Conservation (phyloP, 2,113 vertebrate species). For the Corythaeola cristata region DNA sequence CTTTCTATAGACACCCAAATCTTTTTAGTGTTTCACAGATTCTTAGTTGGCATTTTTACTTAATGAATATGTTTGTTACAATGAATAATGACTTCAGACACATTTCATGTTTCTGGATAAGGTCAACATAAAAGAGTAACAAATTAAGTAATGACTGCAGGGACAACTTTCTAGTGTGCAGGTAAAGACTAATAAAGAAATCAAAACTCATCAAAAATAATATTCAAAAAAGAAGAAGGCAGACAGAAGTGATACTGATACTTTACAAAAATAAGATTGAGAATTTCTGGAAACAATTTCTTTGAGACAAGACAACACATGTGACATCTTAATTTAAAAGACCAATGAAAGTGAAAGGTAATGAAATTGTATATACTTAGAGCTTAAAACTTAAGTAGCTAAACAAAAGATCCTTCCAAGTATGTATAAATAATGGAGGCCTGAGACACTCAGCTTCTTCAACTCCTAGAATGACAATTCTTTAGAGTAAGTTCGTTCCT, state of each 20-base stretch:
- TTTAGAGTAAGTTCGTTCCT: neutral
- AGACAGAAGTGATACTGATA: neutral
- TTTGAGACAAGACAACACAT: neutral
- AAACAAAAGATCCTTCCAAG: neutral
- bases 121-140: neutral
- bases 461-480: neutral
- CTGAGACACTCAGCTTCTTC: neutral
- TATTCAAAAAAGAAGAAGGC: neutral
- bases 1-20: neutral
- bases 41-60: neutral
- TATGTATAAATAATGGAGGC: neutral
- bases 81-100: neutral
- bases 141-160: neutral
- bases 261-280: neutral
- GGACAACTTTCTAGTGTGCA: neutral
- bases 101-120: neutral
- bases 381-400: neutral
- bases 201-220: conserved; percentile 20
- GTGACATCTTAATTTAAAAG: neutral
- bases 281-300: neutral
- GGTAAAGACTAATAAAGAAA: neutral
- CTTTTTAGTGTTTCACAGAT: neutral
- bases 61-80: neutral
- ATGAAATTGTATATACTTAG: conserved; percentile 4
- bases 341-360: neutral